Percentiles rank a stretch among this genome's conserved stretches.
Evolutionary conservation across 2,113 vertebrate genomes (phyloP).

Genomic region (Alethe castanea): DNA sequence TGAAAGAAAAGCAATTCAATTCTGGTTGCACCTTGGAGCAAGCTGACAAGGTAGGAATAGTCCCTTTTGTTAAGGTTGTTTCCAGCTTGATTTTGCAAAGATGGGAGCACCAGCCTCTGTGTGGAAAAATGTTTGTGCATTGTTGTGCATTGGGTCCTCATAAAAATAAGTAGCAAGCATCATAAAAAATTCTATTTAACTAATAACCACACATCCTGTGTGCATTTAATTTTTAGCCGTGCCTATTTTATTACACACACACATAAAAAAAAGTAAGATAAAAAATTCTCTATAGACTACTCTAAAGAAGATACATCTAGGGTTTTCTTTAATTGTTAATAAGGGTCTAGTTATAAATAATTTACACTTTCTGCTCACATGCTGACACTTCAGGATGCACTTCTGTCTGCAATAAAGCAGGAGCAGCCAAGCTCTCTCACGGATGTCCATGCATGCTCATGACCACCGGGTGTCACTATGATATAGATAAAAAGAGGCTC

Average conservation of each 20-base stretch:
- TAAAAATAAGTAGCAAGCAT: not conserved
- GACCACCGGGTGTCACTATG: conserved; percentile 70
- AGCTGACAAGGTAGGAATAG: not conserved
- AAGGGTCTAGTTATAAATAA: not conserved
- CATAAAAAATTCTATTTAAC: not conserved
- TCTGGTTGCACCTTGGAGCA: not conserved
- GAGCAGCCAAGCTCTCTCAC: not conserved
- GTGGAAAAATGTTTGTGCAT: not conserved
- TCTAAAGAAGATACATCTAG: not conserved
- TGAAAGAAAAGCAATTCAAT: not conserved
- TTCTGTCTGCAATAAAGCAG: not conserved
- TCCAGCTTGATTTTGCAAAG: not conserved
- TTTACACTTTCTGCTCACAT: not conserved
- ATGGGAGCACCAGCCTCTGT: not conserved
- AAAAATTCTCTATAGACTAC: not conserved
- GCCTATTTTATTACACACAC: not conserved
- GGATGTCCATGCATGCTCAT: not conserved
- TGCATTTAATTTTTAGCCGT: not conserved
- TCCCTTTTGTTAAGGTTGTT: not conserved
- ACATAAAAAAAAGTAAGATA: not conserved
- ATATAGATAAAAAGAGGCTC: not conserved
- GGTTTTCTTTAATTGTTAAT: not conserved
- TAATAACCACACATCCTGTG: not conserved
- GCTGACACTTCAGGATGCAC: not conserved
- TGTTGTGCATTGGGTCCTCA: not conserved